These are phyloP conservation scores for Uloborus diversus DNA, from an alignment of 1,140 invertebrate species.

Conservation along the genomic window DNA sequence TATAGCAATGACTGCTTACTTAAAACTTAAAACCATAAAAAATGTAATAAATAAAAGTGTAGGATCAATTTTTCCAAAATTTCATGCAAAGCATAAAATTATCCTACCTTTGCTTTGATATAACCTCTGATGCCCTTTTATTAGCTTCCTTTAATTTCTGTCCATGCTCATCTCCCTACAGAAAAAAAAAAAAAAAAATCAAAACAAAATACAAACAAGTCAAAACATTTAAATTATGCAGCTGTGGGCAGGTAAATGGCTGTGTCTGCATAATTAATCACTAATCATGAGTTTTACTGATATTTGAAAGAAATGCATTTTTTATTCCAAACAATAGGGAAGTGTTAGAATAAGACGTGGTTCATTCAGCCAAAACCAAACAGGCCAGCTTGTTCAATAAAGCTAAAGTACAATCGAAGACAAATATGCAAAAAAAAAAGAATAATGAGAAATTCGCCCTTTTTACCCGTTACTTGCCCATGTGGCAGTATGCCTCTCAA, in stretches of 20 bases:
- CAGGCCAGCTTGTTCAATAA: no score
- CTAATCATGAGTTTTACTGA: not conserved
- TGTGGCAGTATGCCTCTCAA: no score
- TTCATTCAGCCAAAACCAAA: no score
- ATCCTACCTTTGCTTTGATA: slow-evolving; percentile 59
- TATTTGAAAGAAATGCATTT: not conserved
- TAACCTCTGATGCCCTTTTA: slow-evolving; percentile 66
- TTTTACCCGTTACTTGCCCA: no score
- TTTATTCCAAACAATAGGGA: not conserved
- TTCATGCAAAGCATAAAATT: not conserved
- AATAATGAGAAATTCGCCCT: no score
- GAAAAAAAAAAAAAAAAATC: slow-evolving; percentile 52
- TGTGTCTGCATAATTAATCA: not conserved
- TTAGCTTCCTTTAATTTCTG: slow-evolving; percentile 68
- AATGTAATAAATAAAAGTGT: not conserved
- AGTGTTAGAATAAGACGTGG: not conserved
- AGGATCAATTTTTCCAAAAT: not conserved
- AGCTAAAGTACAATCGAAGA: no score
- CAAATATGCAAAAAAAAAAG: no score
- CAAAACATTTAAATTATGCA: not conserved
- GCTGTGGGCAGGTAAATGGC: not conserved
- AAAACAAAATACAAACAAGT: not conserved
- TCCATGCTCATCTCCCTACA: slow-evolving; percentile 67
- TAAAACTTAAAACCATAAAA: not conserved
- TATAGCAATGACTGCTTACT: not conserved